Evolutionary conservation across 2,888 invertebrate genomes (phyloP).

Genomic region (Cyclophora albipunctata): DNA sequence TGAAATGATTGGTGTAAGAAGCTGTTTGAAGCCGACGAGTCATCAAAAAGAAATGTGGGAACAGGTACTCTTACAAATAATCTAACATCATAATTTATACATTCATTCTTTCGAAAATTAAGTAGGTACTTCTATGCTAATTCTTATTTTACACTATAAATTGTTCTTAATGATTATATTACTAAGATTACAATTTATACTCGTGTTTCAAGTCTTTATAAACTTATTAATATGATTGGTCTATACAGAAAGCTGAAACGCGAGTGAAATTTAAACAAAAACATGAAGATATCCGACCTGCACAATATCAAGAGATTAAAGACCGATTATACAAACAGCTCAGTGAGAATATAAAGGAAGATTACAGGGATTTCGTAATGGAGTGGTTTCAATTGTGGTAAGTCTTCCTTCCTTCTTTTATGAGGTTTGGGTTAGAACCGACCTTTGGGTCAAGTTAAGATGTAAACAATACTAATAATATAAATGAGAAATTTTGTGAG

Average conservation of each 20-base stretch:
- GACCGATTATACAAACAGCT: conserved; percentile 9
- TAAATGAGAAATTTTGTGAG: no score
- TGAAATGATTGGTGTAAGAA: conserved; percentile 34
- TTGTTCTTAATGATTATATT: no score
- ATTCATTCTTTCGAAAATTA: no score
- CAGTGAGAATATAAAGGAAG: conserved; percentile 33
- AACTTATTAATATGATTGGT: no score
- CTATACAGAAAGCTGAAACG: conserved; percentile 1
- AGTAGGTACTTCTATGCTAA: no score
- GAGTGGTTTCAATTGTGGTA: conserved; percentile 57
- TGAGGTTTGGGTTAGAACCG: no score
- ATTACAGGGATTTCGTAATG: conserved; percentile 42
- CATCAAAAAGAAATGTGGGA: conserved; percentile 17
- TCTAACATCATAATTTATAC: no score
- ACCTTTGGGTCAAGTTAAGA: no score
- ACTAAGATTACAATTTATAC: no score
- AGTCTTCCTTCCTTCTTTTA: background rate
- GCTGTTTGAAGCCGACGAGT: conserved; percentile 20
- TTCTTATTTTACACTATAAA: no score
- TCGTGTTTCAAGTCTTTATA: no score
- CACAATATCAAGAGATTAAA: conserved; percentile 26
- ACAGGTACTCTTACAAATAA: conserved; percentile 24
- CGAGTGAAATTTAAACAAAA: conserved; percentile 9
- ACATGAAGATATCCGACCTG: conserved; percentile 31
- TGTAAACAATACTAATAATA: no score